Evolutionary conservation across 2,113 vertebrate species (phyloP).

Genomic region (Pelecanoides urinatrix): DNA sequence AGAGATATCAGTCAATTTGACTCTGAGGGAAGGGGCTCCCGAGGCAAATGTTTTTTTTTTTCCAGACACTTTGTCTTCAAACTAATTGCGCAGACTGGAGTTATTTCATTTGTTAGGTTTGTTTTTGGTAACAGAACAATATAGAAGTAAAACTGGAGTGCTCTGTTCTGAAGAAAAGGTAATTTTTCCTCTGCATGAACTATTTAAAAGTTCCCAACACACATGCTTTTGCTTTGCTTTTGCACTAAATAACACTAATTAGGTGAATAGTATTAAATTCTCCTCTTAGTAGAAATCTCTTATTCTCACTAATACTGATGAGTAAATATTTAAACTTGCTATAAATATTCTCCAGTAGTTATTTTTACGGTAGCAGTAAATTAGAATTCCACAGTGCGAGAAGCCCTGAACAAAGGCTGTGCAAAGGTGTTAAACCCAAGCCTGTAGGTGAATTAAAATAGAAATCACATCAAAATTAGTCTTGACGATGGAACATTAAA

Average conservation of each 20-base stretch:
- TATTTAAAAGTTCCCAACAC: background rate
- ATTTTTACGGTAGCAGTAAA: background rate
- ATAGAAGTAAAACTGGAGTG: background rate
- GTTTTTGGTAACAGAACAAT: background rate
- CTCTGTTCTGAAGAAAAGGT: background rate
- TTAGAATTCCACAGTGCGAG: background rate
- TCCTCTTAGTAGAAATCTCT: background rate
- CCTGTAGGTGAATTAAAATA: background rate
- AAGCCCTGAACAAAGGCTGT: background rate
- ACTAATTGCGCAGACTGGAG: background rate
- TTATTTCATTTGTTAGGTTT: background rate
- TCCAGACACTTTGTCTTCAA: background rate
- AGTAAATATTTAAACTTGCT: slow-evolving; percentile 32
- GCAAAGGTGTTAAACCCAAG: background rate
- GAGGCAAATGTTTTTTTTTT: background rate
- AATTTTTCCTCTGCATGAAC: background rate
- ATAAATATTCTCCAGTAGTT: background rate
- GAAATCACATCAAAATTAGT: background rate
- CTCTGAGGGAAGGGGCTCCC: background rate
- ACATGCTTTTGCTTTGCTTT: background rate
- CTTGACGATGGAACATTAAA: background rate
- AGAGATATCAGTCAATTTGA: background rate
- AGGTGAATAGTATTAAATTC: background rate
- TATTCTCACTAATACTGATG: background rate
- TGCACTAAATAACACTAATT: background rate